Conservation (phyloP, 2,113 vertebrate species). For the Toxotes chatareus region DNA sequence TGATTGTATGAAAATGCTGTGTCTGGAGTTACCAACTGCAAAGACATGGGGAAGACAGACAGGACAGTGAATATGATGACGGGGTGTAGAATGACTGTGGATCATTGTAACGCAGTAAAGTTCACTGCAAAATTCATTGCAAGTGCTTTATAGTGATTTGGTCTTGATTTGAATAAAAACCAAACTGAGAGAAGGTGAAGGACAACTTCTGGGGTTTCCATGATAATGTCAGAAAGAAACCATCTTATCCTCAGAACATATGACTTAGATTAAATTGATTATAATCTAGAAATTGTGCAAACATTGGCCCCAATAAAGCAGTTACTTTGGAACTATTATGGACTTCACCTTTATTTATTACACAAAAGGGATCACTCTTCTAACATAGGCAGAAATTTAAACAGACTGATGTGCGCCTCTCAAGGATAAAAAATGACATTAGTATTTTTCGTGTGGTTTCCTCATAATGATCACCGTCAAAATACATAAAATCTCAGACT, state of each 20-base stretch:
- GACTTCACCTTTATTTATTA: not conserved
- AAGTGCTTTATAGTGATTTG: not conserved
- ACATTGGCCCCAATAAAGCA: not conserved
- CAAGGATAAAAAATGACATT: too few species aligned
- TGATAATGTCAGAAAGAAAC: not conserved
- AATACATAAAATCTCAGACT: conserved; percentile 15
- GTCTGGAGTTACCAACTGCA: conserved; percentile 33
- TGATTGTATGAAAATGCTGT: conserved; percentile 54
- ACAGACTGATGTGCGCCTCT: not conserved
- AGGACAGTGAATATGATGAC: not conserved
- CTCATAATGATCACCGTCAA: not conserved
- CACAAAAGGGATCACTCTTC: not conserved
- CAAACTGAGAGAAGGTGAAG: not conserved
- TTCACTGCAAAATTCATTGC: not conserved
- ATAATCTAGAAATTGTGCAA: not conserved
- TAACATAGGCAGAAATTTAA: not conserved
- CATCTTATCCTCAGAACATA: not conserved
- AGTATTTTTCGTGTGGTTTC: not conserved
- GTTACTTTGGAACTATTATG: not conserved
- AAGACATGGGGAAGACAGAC: not conserved
- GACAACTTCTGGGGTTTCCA: not conserved
- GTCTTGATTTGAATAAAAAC: not conserved
- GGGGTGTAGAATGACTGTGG: not conserved
- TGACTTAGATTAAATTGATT: not conserved
- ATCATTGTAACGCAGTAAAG: not conserved